These are phyloP conservation scores for Luscinia luscinia DNA, from an alignment of 2,797 vertebrate species.

Conservation along the genomic window DNA sequence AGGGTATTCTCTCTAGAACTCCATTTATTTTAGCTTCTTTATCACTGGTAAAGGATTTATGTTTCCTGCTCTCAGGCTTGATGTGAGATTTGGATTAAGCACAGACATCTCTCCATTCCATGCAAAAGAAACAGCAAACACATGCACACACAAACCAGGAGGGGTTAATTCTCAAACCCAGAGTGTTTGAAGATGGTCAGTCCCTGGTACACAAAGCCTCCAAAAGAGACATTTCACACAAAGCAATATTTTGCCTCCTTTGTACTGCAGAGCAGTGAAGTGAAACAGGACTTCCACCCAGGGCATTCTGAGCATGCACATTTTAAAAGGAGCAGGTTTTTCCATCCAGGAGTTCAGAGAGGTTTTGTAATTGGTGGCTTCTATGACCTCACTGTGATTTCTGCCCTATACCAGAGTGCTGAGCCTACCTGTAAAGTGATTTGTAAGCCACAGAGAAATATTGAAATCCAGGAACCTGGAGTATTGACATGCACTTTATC, in stretches of 20 bases:
- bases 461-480: not conserved
- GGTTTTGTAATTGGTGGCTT: constrained; percentile 8
- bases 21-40: not conserved
- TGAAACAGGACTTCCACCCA: not conserved
- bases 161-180: not conserved
- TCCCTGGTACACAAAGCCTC: not conserved
- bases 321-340: constrained; percentile 8
- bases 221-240: not conserved
- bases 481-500: not conserved
- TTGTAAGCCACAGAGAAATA: not conserved
- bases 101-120: not conserved
- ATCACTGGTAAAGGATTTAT: not conserved
- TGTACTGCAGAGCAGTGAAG: not conserved
- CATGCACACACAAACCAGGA: not conserved
- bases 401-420: not conserved
- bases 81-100: not conserved
- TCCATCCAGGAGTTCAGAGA: not conserved
- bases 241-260: not conserved
- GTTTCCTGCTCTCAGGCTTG: not conserved
- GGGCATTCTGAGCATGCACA: not conserved
- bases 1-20: not conserved
- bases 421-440: not conserved
- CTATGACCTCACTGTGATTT: constrained; percentile 30
- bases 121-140: not conserved
- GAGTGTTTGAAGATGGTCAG: not conserved